Conservation (phyloP, 2,888 invertebrate genomes). For the Amphimallon solstitiale region DNA sequence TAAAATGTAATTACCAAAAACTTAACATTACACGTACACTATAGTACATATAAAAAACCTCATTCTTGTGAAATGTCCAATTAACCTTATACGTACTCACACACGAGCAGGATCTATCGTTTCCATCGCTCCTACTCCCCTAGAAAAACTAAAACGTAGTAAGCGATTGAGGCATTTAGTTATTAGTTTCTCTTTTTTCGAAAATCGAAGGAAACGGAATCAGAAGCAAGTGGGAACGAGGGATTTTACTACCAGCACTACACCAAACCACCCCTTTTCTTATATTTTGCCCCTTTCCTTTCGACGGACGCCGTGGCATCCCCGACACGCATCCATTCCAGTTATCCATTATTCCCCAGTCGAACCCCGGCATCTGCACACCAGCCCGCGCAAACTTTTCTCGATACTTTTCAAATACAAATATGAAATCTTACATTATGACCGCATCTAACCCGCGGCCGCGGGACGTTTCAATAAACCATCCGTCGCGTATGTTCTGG, state of each 20-base stretch:
- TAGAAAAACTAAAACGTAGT: conserved; percentile 17
- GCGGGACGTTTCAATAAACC: conserved; percentile 62
- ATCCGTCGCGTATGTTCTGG: conserved; percentile 55
- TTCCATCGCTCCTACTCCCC: neutral
- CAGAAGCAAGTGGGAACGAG: neutral
- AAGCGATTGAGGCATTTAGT: conserved; percentile 33
- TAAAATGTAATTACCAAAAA: too few species aligned
- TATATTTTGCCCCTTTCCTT: neutral
- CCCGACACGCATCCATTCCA: conserved; percentile 7
- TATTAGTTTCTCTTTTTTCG: conserved; percentile 28
- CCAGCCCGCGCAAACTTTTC: too few species aligned
- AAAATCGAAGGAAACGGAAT: conserved; percentile 1
- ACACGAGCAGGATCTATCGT: neutral
- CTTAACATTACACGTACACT: too few species aligned
- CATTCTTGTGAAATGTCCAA: too few species aligned
- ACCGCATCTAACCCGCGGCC: conserved; percentile 54
- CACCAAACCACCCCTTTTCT: neutral
- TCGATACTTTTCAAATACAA: conserved; percentile 40
- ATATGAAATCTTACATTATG: conserved; percentile 44
- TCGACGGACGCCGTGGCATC: neutral
- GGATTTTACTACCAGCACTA: neutral
- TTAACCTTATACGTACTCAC: neutral
- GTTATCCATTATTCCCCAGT: neutral
- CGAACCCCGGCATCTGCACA: neutral
- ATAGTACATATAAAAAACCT: too few species aligned